Percentiles rank a stretch among this genome's conserved stretches.
Conservation (phyloP, 2,113 vertebrate genomes). For the Tursiops truncatus region DNA sequence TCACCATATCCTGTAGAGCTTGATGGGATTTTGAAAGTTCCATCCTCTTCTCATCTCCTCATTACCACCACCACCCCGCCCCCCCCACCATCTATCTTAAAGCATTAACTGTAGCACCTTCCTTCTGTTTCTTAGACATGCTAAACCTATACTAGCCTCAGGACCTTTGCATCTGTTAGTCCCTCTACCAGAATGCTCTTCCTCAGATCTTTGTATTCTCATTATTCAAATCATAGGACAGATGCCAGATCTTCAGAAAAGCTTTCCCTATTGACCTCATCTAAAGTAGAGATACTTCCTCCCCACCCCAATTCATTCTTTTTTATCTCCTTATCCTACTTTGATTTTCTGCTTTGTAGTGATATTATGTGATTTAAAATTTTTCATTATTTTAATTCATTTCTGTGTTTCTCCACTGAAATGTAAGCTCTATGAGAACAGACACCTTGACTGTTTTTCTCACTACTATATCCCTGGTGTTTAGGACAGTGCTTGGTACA, state of each 20-base stretch:
- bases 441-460: not conserved
- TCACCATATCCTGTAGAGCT: not conserved
- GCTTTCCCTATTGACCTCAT: not conserved
- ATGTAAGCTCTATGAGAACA: not conserved
- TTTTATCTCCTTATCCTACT: not conserved
- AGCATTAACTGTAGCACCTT: not conserved
- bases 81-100: not conserved
- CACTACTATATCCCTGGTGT: not conserved
- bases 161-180: not conserved
- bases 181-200: not conserved
- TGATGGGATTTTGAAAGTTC: not conserved
- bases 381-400: not conserved
- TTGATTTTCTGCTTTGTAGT: not conserved
- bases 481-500: not conserved
- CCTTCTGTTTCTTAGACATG: not conserved
- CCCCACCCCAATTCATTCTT: not conserved
- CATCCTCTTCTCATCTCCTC: not conserved
- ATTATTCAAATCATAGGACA: not conserved
- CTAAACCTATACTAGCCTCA: not conserved
- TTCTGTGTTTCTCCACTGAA: not conserved
- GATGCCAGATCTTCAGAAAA: not conserved
- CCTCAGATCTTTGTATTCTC: not conserved
- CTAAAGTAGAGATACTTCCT: not conserved
- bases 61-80: too few species aligned
- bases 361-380: not conserved